Base-by-base conservation (phyloP, 2,888 invertebrate genomes). In the Pharmacophagus antenor region DNA sequence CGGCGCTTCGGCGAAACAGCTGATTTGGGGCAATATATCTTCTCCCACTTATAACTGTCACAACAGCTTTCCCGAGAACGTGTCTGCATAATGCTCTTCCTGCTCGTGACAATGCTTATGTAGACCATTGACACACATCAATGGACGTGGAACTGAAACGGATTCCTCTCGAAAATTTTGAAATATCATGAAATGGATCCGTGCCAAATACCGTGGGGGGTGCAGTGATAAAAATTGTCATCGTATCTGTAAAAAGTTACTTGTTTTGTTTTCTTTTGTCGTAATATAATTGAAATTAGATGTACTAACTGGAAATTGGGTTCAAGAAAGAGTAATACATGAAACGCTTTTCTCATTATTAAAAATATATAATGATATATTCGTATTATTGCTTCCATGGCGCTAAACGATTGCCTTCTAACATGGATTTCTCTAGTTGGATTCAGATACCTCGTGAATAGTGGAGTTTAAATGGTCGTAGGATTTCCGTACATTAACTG, bases 51-150 rank as follows among this genome's bases (percentile, higher is more conserved):
- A 56, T 52, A 50, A 47, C 58, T 67, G 68, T 67, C 68, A 67
- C 66, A 70, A 67, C 64, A 58, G 52, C 70, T 68, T 71, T 70
- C 69, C 68, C 65, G 64, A 64, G 65, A 70, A 69, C 47, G 58
- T 47, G 44, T 62, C 53, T 66, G 67, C 67, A 67, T 65, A 63
- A 57, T 58, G 60, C 53, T 58, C 60, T 66, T 65, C 62, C 62
- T 60, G 60, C 50, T 44, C 20, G 22, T 37, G 44, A 61, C 56
- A 56, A 50, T 62, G 51, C 53, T 55, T 44, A 52, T 51, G 23
- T 42, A 62, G 61, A 62, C 56, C 64, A 58, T 41, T 61, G 65
- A 63, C 60, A 61, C 47, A 56, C 37, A 52, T 61, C 56, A 23
- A 51, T 56, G 49, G 2, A 52, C 46, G 27, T 55, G 47, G 51